phyloP scores from a whole-genome alignment of 2,888 invertebrate species.

The Hybos culiciformis region DNA sequence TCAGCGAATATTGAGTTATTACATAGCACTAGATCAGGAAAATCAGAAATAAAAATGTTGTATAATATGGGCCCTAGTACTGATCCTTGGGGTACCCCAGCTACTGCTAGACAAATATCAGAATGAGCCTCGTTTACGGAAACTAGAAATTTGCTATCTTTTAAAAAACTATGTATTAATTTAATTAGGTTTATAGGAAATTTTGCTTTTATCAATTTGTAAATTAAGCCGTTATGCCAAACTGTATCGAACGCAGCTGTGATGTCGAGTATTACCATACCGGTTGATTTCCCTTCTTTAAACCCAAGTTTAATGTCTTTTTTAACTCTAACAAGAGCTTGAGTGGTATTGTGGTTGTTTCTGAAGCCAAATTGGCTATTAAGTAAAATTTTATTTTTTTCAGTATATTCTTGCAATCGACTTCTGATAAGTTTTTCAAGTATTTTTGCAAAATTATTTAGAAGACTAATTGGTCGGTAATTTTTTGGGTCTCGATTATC shows the following conservation, averaged over 20 bases:
- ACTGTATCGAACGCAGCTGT: too few relatives aligned
- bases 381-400: background rate
- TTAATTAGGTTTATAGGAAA: background rate
- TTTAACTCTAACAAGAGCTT: background rate
- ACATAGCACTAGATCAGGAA: background rate
- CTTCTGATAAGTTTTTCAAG: too few relatives aligned
- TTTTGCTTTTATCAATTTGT: background rate
- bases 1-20: background rate
- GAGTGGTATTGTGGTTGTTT: background rate
- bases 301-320: background rate
- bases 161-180: too few relatives aligned
- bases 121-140: background rate
- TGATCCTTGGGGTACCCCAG: background rate
- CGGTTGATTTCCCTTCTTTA: background rate
- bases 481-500: background rate
- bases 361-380: conserved; percentile 1
- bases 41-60: background rate
- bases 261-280: background rate
- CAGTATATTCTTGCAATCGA: background rate
- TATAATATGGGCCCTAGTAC: too few relatives aligned
- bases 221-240: too few relatives aligned
- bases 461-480: too few relatives aligned
- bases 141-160: background rate
- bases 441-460: too few relatives aligned
- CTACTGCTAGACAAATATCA: background rate